Evolutionary conservation across 2,113 vertebrate genomes (phyloP).

Genomic region (Cyanoramphus novaezelandiae): DNA sequence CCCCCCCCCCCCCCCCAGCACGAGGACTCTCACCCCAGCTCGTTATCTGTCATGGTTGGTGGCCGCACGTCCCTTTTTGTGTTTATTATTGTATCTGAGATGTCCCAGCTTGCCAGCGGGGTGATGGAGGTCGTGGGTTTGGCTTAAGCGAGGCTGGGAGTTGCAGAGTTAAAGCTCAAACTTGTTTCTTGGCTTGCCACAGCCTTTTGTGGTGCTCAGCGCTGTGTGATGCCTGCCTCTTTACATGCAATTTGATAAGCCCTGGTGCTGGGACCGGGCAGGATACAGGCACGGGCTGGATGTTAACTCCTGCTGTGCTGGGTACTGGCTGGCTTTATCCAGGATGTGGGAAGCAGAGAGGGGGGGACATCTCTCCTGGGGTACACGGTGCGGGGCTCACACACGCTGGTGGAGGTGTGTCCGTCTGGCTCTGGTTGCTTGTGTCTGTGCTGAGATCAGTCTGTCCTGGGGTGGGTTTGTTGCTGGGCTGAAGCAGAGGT

Average conservation of each 20-base stretch:
- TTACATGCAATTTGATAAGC: conserved; percentile 49
- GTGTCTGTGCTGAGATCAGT: not conserved
- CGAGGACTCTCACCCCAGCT: not conserved
- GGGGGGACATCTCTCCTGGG: not conserved
- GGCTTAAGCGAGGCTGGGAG: not conserved
- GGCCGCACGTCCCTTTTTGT: not conserved
- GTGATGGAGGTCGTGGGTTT: not conserved
- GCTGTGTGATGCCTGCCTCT: not conserved
- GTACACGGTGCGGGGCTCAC: fast-evolving
- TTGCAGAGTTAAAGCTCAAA: conserved; percentile 47
- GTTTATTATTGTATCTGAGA: not conserved
- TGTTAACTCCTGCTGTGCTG: conserved; percentile 47
- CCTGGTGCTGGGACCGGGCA: conserved; percentile 40
- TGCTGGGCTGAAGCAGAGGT: not conserved
- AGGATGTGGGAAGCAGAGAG: not conserved
- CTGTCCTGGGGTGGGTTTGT: fast-evolving
- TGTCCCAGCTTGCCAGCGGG: not conserved
- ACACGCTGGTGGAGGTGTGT: fast-evolving
- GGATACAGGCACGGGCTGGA: conserved; percentile 21
- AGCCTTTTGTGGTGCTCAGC: conserved; percentile 51
- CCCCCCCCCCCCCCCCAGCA: no score
- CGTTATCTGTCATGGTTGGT: not conserved
- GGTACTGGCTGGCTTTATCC: not conserved
- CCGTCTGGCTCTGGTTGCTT: fast-evolving
- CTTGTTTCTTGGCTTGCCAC: conserved; percentile 44